Conservation (phyloP, 2,888 invertebrate genomes). For the Arrhopalites spinosus region DNA sequence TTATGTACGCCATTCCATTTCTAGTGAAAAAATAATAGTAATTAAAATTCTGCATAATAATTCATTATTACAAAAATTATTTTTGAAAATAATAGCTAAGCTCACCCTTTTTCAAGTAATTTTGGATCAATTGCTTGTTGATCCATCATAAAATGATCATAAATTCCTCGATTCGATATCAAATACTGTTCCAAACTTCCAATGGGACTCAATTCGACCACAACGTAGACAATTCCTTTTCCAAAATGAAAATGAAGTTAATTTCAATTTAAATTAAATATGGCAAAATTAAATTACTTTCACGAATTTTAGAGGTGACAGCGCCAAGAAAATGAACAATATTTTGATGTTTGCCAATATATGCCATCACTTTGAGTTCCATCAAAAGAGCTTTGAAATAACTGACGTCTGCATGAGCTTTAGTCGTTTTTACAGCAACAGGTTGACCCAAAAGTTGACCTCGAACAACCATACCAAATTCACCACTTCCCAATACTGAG, state of each 20-base stretch:
- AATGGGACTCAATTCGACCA: constrained; percentile 16
- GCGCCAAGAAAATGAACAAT: constrained; percentile 6
- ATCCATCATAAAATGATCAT: not conserved
- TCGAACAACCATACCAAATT: constrained; percentile 17
- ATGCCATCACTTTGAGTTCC: constrained; percentile 21
- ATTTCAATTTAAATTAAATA: too few relatives aligned
- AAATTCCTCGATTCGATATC: not conserved
- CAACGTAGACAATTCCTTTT: constrained; percentile 4
- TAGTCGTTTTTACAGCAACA: constrained; percentile 17
- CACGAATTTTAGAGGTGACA: not conserved
- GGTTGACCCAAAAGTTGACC: not conserved
- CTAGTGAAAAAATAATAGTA: too few relatives aligned
- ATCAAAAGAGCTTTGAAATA: constrained; percentile 9
- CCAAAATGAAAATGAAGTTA: not conserved
- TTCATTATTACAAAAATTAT: not conserved
- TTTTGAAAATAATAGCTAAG: not conserved
- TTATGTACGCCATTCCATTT: too few relatives aligned
- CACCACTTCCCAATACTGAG: constrained; percentile 1
- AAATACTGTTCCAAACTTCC: constrained; percentile 25
- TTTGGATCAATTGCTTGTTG: constrained; percentile 9
- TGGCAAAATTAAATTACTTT: too few relatives aligned
- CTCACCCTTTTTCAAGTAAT: not conserved
- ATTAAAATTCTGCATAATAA: too few relatives aligned
- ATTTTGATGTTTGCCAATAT: constrained; percentile 9
- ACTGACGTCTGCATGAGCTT: not conserved